phyloP scores from a whole-genome alignment of 2,113 vertebrate genomes.

The Reinhardtius hippoglossoides region DNA sequence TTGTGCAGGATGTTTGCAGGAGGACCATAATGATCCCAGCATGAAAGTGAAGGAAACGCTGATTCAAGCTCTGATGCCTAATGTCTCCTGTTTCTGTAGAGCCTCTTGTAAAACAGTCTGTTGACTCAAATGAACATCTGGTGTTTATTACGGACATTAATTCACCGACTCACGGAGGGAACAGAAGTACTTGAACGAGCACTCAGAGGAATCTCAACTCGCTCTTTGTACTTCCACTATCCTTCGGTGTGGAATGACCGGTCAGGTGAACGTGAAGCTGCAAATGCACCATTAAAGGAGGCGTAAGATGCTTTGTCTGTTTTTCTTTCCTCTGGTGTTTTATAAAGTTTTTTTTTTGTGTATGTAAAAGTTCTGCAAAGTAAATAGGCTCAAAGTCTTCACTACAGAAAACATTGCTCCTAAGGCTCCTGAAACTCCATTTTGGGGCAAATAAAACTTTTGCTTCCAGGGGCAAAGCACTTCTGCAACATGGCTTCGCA shows the following conservation, averaged over 20 bases:
- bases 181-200: not conserved
- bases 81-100: not conserved
- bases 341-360: too few relatives aligned
- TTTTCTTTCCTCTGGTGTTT: too few relatives aligned
- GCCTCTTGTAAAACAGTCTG: not conserved
- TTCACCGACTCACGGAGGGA: not conserved
- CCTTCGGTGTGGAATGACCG: not conserved
- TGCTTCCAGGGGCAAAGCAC: too few relatives aligned
- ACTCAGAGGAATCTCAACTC: not conserved
- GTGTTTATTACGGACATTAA: not conserved
- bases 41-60: not conserved
- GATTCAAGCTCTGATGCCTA: not conserved
- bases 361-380: too few relatives aligned
- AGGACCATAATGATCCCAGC: not conserved
- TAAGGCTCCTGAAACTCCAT: too few relatives aligned
- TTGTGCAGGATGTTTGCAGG: not conserved
- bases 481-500: too few relatives aligned
- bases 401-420: too few relatives aligned
- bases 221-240: not conserved
- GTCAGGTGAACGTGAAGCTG: not conserved
- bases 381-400: too few relatives aligned
- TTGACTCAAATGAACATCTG: not conserved
- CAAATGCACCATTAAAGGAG: too few relatives aligned
- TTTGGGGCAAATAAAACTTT: too few relatives aligned
- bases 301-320: too few relatives aligned